Evolutionary conservation across 2,113 vertebrate species (phyloP).

Genomic region (Melanerpes aurifrons): DNA sequence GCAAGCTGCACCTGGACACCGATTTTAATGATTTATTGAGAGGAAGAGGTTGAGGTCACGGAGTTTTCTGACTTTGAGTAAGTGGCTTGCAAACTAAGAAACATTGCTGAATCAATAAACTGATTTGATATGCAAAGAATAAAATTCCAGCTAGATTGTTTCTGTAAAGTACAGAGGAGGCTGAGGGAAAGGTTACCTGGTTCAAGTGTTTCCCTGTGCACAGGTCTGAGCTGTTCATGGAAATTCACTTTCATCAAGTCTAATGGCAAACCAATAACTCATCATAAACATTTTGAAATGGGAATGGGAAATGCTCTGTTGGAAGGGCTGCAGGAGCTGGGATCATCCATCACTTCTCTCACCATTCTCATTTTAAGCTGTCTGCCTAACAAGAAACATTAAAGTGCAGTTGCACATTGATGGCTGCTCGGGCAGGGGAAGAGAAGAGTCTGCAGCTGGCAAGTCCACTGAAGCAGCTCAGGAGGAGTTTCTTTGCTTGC

Average conservation of each 20-base stretch:
- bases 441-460: not conserved
- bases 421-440: accelerated
- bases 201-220: not conserved
- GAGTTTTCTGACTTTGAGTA: slow-evolving; percentile 42
- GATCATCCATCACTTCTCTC: slow-evolving; percentile 59
- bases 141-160: not conserved
- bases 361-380: slow-evolving; percentile 37
- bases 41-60: slow-evolving; percentile 25
- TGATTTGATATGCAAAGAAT: slow-evolving; percentile 28
- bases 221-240: not conserved
- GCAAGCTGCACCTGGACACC: not conserved
- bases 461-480: not conserved
- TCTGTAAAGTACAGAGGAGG: not conserved
- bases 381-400: slow-evolving; percentile 57
- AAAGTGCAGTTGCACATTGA: slow-evolving; percentile 24
- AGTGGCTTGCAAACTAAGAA: slow-evolving; percentile 28
- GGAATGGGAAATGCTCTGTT: slow-evolving; percentile 45
- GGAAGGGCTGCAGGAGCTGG: slow-evolving; percentile 11
- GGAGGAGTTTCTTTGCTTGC: not conserved
- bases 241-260: slow-evolving; percentile 49
- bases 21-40: not conserved
- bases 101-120: slow-evolving; percentile 36
- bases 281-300: slow-evolving; percentile 64
- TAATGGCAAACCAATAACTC: slow-evolving; percentile 59
- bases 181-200: not conserved